Base-by-base conservation (phyloP, 2,888 invertebrate species). In the Automeris io region DNA sequence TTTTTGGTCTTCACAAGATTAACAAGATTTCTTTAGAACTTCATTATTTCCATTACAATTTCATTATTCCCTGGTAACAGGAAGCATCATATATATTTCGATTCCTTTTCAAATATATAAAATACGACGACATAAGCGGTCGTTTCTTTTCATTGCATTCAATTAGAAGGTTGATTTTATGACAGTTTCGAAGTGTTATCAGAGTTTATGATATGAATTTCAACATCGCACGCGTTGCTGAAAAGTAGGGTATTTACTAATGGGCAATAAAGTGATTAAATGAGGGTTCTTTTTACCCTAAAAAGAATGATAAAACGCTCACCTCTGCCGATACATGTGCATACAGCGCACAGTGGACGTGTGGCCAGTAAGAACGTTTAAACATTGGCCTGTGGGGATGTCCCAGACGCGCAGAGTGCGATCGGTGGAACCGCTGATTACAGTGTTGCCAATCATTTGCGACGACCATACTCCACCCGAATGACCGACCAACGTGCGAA, bases 391-490 rank as follows among this genome's bases (percentile, higher is more conserved):
- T 2, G 94, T 93, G 64, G 95, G 95, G 25, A 97, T 95, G 73
- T 97, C 95, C 99, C 99, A 99, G 2, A 99, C 97, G 73, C 97
- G 96, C 6, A 99, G 89, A 0, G 98, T 98, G 43, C 99, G 91
- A 80, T 99, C 99, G 0, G 98, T 98, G 54, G 97, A 98, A 12
- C 98, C 98, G 62, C 95, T 95, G 58, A 97, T 95, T 37, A 99
- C 95, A 9, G 93, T 92, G 63, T 92, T 94, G 2, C 94, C 94
- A 0, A 95, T 91, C 96, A 99, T 97, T 80, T 99, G 98, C 0
- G 98, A 98, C 0, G 98, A 98, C 99, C 99, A 99, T 37, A 99
- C 99, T 5, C 99, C 99, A 12, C 99, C 99, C 0, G 97, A 97
- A 76, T 99, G 99, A 1, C 99, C 99, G 34, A 94, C 92, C 51